Conservation (phyloP, 2,113 vertebrate species). For the Ptyas mucosa region DNA sequence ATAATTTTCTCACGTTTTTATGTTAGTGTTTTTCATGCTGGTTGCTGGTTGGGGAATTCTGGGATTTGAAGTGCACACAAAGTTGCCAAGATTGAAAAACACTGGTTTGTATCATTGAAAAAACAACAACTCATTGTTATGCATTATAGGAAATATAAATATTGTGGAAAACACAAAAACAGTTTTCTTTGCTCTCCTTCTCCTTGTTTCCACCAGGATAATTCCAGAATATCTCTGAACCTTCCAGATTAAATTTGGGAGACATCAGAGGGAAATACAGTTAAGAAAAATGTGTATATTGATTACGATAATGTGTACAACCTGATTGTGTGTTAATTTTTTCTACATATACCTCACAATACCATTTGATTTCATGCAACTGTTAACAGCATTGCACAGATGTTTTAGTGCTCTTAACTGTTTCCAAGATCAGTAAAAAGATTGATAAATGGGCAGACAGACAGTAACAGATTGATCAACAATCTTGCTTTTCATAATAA, state of each 20-base stretch:
- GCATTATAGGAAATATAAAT: not conserved
- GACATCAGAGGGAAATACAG: not conserved
- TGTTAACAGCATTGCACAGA: not conserved
- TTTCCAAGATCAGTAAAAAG: not conserved
- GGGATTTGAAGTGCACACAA: not conserved
- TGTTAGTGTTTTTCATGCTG: not conserved
- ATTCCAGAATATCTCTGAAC: not conserved
- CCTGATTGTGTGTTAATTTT: not conserved
- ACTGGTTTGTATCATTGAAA: not conserved
- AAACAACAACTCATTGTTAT: not conserved
- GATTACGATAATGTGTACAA: not conserved
- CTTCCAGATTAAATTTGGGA: not conserved
- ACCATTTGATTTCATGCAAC: not conserved
- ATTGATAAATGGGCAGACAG: not conserved
- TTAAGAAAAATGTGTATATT: not conserved
- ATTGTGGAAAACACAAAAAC: not conserved
- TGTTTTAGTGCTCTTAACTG: not conserved
- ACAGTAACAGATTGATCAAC: not conserved
- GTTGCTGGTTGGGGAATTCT: not conserved
- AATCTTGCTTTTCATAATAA: not conserved
- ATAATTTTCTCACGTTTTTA: conserved; percentile 40
- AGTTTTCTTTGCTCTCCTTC: not conserved
- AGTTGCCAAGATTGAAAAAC: not conserved
- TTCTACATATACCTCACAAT: not conserved
- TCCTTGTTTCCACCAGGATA: not conserved